These are phyloP conservation scores for Eilema caniola DNA, from an alignment of 2,888 invertebrate species.

Conservation along the genomic window DNA sequence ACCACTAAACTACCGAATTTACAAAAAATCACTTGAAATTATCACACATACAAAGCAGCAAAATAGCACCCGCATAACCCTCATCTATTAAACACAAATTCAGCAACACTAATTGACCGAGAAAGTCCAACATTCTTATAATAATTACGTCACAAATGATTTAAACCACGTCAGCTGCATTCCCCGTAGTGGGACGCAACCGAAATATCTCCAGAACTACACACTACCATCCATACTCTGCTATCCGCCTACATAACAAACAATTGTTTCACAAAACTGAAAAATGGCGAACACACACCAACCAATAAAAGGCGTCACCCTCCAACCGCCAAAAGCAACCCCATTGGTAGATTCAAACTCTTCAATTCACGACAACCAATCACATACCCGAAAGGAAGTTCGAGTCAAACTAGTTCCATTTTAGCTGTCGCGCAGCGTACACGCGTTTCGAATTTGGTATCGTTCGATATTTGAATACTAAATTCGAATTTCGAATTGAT, in stretches of 20 bases:
- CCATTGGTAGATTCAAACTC: constrained; percentile 69
- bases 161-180: constrained; percentile 75
- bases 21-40: not conserved
- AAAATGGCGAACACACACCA: constrained; percentile 80
- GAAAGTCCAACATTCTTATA: constrained; percentile 48
- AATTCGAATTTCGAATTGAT: constrained; percentile 54
- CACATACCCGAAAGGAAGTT: constrained; percentile 69
- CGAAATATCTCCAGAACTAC: constrained; percentile 64
- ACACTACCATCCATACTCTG: constrained; percentile 47
- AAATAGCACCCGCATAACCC: no score
- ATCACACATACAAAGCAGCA: not conserved
- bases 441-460: constrained; percentile 68
- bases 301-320: constrained; percentile 83
- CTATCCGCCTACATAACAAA: constrained; percentile 78
- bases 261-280: constrained; percentile 80
- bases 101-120: constrained; percentile 47
- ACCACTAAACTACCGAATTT: no score
- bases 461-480: constrained; percentile 52
- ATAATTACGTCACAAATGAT: constrained; percentile 65
- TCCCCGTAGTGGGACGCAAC: constrained; percentile 58
- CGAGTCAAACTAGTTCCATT: constrained; percentile 83
- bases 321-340: constrained; percentile 48
- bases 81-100: constrained; percentile 24
- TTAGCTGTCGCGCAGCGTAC: constrained; percentile 68
- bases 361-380: constrained; percentile 72